Base-by-base conservation (phyloP, 2,888 invertebrate genomes). In the Drosophila picticornis region DNA sequence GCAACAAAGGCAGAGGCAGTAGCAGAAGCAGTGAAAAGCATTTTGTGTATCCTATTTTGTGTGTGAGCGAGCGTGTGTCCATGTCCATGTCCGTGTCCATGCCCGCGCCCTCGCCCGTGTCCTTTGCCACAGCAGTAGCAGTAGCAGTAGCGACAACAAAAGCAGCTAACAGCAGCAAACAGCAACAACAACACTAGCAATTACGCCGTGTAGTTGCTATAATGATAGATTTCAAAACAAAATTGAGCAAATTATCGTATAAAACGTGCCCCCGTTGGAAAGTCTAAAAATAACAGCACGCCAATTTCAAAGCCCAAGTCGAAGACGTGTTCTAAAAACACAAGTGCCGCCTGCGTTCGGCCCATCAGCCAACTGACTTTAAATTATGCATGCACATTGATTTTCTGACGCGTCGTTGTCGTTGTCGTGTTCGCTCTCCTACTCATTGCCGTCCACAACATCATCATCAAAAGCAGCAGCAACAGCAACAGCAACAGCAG, bases 381-480 rank as follows among this genome's bases (percentile, higher is more conserved):
- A 84, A 90, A 88, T 90, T 82, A 90, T 88, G 84, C 78, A 88
- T 86, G 84, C 69, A 87, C 89, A 88, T 90, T 88, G 87, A 88
- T 88, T 88, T 90, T 90, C 58, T 72, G 69, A 78, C 69, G 73
- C 82, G 57, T 63, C 66, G 70, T 32, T 52, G 46, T 51, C 65
- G 57, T 52, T 63, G 59, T 52, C 68, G 46, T 60, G 36, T n/a
- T 60, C 50, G 29, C 60, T 55, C 22, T 60, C 52, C 64, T 53
- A 58, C 69, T 46, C 72, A 68, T 59, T 56, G 63, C 34, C 64
- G 71, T 69, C 69, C 71, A 60, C 67, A 73, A 77, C 77, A 70
- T 25, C 46, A 69, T 27, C 40, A 43, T 5, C 56, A 74, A 10
- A 56, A 57, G 32, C 64, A 72, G 7, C 73, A 56, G 6, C 34